Evolutionary conservation across 2,888 invertebrate genomes (phyloP).

Genomic region (Ecliptopera silaceata): DNA sequence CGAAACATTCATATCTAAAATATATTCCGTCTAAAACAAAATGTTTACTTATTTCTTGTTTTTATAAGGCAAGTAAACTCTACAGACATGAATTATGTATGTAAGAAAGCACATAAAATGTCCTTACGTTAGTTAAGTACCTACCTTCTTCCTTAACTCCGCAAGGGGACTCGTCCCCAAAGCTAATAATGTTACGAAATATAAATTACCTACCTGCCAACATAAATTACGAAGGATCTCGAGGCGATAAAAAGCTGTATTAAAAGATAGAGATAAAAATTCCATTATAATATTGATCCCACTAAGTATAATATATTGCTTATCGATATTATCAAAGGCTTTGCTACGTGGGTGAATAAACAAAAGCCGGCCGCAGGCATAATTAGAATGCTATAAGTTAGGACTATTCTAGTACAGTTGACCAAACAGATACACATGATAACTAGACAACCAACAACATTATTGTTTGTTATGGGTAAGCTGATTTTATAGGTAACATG

Average conservation of each 20-base stretch:
- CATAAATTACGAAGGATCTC: slow-evolving; percentile 17
- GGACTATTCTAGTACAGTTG: slow-evolving; percentile 5
- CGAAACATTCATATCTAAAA: no score
- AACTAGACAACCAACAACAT: no score
- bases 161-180: slow-evolving; percentile 6
- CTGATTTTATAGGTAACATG: no score
- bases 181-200: slow-evolving; percentile 13
- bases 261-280: slow-evolving; percentile 25
- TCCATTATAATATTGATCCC: slow-evolving; percentile 15
- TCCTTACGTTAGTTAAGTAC: slow-evolving; percentile 8
- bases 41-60: not conserved
- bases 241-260: slow-evolving; percentile 16
- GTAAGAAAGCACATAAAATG: slow-evolving; percentile 11
- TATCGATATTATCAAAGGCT: slow-evolving; percentile 41
- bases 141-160: slow-evolving; percentile 10
- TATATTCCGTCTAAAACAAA: not conserved
- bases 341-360: slow-evolving; percentile 34
- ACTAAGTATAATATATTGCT: slow-evolving; percentile 29
- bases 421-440: not conserved
- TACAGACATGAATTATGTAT: slow-evolving; percentile 9
- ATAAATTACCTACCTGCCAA: slow-evolving; percentile 20
- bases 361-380: slow-evolving; percentile 20
- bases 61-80: not conserved
- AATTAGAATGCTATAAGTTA: slow-evolving; percentile 16
- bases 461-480: no score